Evolutionary conservation across 2,797 vertebrate genomes (phyloP).

Genomic region (Alca torda): DNA sequence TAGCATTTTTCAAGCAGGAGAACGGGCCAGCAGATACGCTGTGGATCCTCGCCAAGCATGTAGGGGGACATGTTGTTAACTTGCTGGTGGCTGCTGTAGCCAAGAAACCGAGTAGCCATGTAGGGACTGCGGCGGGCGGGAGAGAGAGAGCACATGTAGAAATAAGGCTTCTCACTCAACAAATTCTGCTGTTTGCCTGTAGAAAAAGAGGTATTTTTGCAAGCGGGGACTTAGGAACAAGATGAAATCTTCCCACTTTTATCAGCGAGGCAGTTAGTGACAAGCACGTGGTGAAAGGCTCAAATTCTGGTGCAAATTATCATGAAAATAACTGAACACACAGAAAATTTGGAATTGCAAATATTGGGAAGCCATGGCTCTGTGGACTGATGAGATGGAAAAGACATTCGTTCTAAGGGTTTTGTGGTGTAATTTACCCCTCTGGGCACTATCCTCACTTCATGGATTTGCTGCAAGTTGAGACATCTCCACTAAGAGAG

Average conservation of each 20-base stretch:
- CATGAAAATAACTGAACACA: constrained; percentile 38
- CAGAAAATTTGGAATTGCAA: not conserved
- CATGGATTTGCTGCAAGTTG: not conserved
- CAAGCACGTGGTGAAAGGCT: constrained; percentile 57
- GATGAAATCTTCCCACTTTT: constrained; percentile 65
- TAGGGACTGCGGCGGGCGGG: constrained; percentile 55
- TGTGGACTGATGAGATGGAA: not conserved
- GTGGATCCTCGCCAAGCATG: constrained; percentile 62
- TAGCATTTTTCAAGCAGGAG: constrained; percentile 62
- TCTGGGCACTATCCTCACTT: not conserved
- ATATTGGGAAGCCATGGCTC: not conserved
- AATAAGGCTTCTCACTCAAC: constrained; percentile 66
- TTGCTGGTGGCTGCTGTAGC: constrained; percentile 69
- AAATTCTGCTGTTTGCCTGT: constrained; percentile 64
- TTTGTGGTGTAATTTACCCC: not conserved
- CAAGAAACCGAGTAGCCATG: constrained; percentile 66
- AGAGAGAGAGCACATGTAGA: constrained; percentile 57
- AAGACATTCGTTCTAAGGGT: not conserved
- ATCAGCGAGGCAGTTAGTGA: constrained; percentile 56
- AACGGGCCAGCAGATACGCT: constrained; percentile 59
- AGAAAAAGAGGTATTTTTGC: constrained; percentile 69
- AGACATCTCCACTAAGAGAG: not conserved
- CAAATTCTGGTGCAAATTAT: constrained; percentile 55
- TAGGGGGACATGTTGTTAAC: constrained; percentile 71
- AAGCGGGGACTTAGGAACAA: constrained; percentile 55